Evolutionary conservation across 2,888 invertebrate genomes (phyloP), one percentile per base, ranked within the genome.

Genomic region (Ochlodes sylvanus): DNA sequence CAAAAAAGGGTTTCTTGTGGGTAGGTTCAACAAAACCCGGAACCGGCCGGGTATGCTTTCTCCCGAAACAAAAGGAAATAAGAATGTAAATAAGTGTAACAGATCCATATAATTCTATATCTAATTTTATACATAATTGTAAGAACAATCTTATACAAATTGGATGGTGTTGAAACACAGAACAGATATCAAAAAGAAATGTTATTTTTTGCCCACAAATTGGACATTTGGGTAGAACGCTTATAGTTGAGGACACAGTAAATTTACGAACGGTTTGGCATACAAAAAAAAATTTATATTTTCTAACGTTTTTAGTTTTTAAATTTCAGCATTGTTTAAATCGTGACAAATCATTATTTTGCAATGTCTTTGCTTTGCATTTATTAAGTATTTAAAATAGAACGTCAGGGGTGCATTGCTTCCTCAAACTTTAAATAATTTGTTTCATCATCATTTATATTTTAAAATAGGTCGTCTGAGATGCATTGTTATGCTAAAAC

Each of bases 91-190:
- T 7, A 58, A 58, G 21, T 27, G 7, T 47, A 27, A 60, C n/a
- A 44, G n/a, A 54, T 54, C 27, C 54, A 54, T 27, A 32, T n/a
- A 54, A 52, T n/a, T 27, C 32, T 54, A 54, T 54, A 54, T 32
- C 27, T 54, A 54, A 1, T 32, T 54, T 54, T 54, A 32, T 54
- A 54, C 54, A 54, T 32, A 54, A n/a, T n/a, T n/a, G n/a, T 54
- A 32, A 54, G 54, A 54, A 27, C n/a, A 54, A 32, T 60, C 27
- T 47, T 60, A 60, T 47, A 47, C 27, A 60, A 47, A 32, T 27
- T 44, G 57, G 50, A 50, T 58, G 60, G 60, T 60, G 32, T 47
- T 60, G 47, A 60, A 47, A 15, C 60, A 60, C 60, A 60, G 60
- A 60, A 32, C 44, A 60, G 44, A 47, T 60, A 47, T 44, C 60